phyloP scores from a whole-genome alignment of 2,113 vertebrate species.

The Rhombomys opimus region DNA sequence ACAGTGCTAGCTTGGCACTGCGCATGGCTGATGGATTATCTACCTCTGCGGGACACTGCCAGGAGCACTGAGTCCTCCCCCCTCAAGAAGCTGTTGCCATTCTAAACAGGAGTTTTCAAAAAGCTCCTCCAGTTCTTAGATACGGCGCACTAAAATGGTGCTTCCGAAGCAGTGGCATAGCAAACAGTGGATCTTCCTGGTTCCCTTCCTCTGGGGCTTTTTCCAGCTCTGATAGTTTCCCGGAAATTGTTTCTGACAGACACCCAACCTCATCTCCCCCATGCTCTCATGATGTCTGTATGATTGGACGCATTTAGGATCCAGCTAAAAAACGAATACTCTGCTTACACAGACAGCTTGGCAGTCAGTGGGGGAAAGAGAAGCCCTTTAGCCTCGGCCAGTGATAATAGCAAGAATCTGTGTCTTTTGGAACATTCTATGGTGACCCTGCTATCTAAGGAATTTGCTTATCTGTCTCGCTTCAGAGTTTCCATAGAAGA shows the following conservation, averaged over 20 bases:
- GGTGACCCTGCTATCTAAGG: neutral
- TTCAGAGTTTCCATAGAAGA: constrained; percentile 61
- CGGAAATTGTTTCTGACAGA: neutral
- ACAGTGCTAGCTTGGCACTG: rapidly evolving
- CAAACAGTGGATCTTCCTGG: neutral
- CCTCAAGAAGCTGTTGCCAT: neutral
- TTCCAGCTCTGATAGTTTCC: neutral
- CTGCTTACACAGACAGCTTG: neutral
- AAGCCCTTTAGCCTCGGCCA: neutral
- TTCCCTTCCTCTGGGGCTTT: neutral
- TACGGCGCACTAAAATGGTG: neutral
- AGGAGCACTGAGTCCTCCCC: neutral
- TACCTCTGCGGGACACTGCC: neutral
- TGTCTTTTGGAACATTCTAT: neutral
- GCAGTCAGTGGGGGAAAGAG: neutral
- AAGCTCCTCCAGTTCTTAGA: neutral
- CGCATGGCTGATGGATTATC: neutral
- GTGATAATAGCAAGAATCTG: constrained; percentile 56
- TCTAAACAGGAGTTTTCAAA: constrained; percentile 3
- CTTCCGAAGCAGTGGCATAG: neutral
- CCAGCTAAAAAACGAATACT: constrained; percentile 10
- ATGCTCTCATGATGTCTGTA: neutral
- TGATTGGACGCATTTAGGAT: neutral
- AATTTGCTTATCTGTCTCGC: constrained; percentile 26
- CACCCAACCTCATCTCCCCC: neutral